Conservation (phyloP, 1,140 invertebrate genomes). For the Drosophila pachea region DNA sequence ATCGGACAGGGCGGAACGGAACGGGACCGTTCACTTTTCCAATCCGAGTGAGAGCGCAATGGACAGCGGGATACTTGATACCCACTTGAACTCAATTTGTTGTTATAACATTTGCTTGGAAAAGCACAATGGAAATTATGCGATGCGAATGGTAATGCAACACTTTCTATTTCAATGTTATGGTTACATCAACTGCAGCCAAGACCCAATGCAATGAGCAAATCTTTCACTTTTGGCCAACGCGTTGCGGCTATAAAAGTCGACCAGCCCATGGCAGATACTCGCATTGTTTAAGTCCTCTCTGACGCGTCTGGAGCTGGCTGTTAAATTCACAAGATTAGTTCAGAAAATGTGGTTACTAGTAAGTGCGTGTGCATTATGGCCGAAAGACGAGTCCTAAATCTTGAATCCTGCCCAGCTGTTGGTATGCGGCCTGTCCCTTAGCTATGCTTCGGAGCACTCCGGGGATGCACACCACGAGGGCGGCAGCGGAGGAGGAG, state of each 20-base stretch:
- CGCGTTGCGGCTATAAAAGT: conserved; percentile 51
- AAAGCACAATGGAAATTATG: conserved; percentile 74
- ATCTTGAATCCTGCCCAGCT: conserved; percentile 24
- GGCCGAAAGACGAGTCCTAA: too few relatives aligned
- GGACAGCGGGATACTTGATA: conserved; percentile 56
- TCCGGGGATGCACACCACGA: conserved; percentile 47
- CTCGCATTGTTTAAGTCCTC: conserved; percentile 50
- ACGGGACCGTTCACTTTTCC: conserved; percentile 49
- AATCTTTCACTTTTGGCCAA: conserved; percentile 62
- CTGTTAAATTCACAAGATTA: conserved; percentile 7
- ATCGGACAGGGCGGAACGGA: neutral
- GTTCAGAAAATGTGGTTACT: conserved; percentile 54
- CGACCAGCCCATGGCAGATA: conserved; percentile 25
- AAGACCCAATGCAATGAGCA: conserved; percentile 53
- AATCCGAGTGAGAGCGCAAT: conserved; percentile 1
- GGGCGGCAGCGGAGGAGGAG: conserved; percentile 25
- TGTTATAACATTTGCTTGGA: conserved; percentile 69
- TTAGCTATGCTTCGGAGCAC: conserved; percentile 60
- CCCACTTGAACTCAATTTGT: conserved; percentile 72
- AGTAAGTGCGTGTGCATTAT: conserved; percentile 41
- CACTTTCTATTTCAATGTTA: conserved; percentile 77
- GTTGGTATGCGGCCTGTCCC: conserved; percentile 47
- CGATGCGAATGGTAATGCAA: conserved; percentile 64
- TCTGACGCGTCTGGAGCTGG: conserved; percentile 24
- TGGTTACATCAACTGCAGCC: conserved; percentile 68